Evolutionary conservation across 2,888 invertebrate species (phyloP), one percentile per base, ranked within the genome.

Genomic region (Torymus auratus): DNA sequence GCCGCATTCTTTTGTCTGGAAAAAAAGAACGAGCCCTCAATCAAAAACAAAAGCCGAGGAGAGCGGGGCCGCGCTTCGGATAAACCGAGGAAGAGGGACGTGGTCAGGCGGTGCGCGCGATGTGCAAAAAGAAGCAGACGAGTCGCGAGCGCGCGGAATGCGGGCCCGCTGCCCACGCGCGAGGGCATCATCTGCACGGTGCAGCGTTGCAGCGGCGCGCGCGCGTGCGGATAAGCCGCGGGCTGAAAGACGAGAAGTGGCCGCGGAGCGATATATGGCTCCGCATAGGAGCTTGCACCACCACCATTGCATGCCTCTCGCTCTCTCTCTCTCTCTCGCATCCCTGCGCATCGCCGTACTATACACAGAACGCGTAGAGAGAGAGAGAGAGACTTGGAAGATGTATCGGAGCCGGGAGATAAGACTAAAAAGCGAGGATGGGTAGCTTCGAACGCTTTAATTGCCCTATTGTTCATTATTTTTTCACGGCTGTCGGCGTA

Each of bases 211-310:
- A 41, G 41, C 41, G 12, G 82, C 71, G 84, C 85, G 84, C 52
- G 41, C 81, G 41, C 41, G 41, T 41, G 41, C 41, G 41, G 41
- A 41, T 41, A 41, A 84, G 84, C 82, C 84, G 83, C 84, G 83
- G 88, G 87, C 86, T 86, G 85, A 85, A 86, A 88, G 87, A 88
- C 87, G 86, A 85, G 86, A 87, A 86, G 88, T 86, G 87, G 86
- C 85, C 86, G 84, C 82, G 83, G 83, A 17, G 12, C 20, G 41
- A 14, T 50, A 41, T 50, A 41, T 15, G 2, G 14, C 15, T 13
- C 14, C 50, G 41, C 60, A 15, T 58, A 28, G 3, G 60, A 68
- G 55, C 68, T 72, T 72, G 53, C 62, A 62, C 53, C 55, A 62
- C 62, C 62, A 10, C 62, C 14, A 20, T 41, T 41, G 41, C 41